These are phyloP conservation scores for Acinonyx jubatus DNA, from an alignment of 2,113 vertebrate species.

Conservation along the genomic window DNA sequence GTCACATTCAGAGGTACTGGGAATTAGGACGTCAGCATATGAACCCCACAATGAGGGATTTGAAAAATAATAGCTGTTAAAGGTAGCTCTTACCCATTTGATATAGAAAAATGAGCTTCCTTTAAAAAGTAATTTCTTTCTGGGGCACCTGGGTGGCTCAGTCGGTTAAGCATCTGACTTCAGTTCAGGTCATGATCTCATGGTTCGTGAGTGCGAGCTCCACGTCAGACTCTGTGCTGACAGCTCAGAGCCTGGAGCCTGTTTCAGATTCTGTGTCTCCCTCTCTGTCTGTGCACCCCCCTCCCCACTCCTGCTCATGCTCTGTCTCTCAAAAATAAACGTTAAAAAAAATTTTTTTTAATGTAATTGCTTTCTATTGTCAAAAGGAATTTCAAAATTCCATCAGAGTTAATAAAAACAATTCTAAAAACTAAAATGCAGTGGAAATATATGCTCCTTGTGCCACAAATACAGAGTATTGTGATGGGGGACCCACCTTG, in stretches of 20 bases:
- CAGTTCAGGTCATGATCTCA: no score
- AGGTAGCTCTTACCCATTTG: background rate
- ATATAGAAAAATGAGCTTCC: background rate
- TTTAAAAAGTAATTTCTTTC: background rate
- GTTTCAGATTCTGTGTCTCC: no score
- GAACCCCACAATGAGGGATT: background rate
- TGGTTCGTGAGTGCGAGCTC: no score
- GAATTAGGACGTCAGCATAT: background rate
- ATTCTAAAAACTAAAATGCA: background rate
- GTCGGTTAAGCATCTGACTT: no score
- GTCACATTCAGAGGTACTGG: background rate
- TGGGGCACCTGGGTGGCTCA: background rate
- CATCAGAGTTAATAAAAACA: background rate
- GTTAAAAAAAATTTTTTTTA: no score
- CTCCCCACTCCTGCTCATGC: no score
- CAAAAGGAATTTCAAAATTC: slow-evolving; percentile 19
- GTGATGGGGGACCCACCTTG: background rate
- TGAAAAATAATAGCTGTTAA: background rate
- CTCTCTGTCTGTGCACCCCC: no score
- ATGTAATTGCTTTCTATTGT: background rate
- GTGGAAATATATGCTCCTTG: background rate
- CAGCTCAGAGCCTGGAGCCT: no score
- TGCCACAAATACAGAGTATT: background rate
- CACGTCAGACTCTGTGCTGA: no score
- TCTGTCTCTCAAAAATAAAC: no score